These are phyloP conservation scores for Dasypogon diadema DNA, from an alignment of 2,888 invertebrate genomes.

Conservation along the genomic window DNA sequence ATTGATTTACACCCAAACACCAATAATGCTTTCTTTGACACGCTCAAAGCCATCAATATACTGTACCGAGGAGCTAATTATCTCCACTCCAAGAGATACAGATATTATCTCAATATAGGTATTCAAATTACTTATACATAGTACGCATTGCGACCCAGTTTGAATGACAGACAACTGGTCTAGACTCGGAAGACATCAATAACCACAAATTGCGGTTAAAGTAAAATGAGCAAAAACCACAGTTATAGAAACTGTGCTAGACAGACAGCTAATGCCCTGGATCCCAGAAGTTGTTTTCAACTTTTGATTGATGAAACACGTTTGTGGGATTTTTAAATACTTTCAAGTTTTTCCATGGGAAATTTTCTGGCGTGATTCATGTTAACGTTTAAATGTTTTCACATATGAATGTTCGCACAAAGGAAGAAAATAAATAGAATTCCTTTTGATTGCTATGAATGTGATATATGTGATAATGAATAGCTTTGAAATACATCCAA, in stretches of 20 bases:
- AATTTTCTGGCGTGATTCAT: background rate
- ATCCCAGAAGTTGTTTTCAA: background rate
- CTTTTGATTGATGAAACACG: slow-evolving; percentile 2
- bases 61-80: too few species aligned
- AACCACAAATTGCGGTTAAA: background rate
- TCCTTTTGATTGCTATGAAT: too few species aligned
- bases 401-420: too few species aligned
- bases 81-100: too few species aligned
- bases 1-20: too few species aligned
- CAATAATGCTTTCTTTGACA: too few species aligned
- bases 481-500: too few species aligned
- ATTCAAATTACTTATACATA: background rate
- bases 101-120: background rate
- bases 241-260: background rate
- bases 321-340: background rate
- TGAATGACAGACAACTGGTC: background rate
- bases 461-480: too few species aligned
- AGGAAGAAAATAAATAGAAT: too few species aligned
- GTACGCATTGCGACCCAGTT: background rate
- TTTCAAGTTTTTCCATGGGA: background rate
- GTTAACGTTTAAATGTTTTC: background rate
- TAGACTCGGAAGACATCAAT: background rate
- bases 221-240: background rate
- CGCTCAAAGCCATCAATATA: too few species aligned
- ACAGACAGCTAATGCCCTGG: background rate